Conservation (phyloP, 2,888 invertebrate species). For the Drosophila maculinotata region DNA sequence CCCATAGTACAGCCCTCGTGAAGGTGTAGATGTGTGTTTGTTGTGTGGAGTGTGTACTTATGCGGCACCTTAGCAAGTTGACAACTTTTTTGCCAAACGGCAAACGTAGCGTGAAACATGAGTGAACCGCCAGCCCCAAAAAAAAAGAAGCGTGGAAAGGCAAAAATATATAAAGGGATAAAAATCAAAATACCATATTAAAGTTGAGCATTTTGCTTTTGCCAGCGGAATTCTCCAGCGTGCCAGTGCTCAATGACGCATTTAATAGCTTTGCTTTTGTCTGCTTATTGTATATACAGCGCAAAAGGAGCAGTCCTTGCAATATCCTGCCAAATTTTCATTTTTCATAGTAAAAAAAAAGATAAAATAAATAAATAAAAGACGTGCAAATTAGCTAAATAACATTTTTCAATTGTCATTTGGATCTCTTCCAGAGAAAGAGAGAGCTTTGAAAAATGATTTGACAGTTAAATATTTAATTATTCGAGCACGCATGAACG, state of each 20-base stretch:
- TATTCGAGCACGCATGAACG: conserved; percentile 44
- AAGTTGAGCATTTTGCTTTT: conserved; percentile 28
- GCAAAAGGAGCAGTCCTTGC: conserved; percentile 35
- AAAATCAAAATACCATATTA: conserved; percentile 49
- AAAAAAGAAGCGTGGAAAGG: neutral
- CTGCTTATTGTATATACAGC: conserved; percentile 39
- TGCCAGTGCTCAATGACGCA: conserved; percentile 69
- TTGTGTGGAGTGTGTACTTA: conserved; percentile 11
- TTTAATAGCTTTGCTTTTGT: conserved; percentile 70
- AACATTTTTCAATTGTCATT: conserved; percentile 24
- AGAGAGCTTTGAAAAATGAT: neutral
- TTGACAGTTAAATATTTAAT: conserved; percentile 51
- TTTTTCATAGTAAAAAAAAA: conserved; percentile 3
- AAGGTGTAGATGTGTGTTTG: conserved; percentile 1
- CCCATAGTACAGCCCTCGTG: conserved; percentile 6
- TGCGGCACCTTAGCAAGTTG: conserved; percentile 42
- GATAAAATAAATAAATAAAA: conserved; percentile 2
- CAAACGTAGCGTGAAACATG: conserved; percentile 67
- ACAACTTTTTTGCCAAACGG: conserved; percentile 50
- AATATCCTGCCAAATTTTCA: conserved; percentile 52
- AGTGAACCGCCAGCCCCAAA: conserved; percentile 21
- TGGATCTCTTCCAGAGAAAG: neutral
- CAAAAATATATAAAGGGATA: conserved; percentile 1
- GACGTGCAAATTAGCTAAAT: conserved; percentile 38
- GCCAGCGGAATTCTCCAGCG: conserved; percentile 35